phyloP scores from a whole-genome alignment of 2,888 invertebrate genomes.

The Stenodera caucasica region DNA sequence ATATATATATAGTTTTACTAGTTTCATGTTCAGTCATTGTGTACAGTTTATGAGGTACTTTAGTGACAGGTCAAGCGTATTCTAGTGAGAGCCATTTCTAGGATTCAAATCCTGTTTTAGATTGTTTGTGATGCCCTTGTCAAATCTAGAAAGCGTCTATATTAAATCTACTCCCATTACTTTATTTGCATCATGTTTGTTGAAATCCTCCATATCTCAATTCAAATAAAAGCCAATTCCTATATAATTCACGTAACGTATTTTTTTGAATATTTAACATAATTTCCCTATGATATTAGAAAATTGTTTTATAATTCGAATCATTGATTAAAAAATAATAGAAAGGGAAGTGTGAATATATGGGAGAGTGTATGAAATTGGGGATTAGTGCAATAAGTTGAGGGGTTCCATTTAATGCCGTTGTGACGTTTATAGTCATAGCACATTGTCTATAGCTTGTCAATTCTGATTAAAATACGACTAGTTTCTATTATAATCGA shows the following conservation, averaged over 20 bases:
- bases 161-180: constrained; percentile 17
- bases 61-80: constrained; percentile 39
- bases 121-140: constrained; percentile 41
- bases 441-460: constrained; percentile 1
- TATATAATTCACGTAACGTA: constrained; percentile 1
- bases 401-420: constrained; percentile 20
- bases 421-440: constrained; percentile 27
- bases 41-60: constrained; percentile 31
- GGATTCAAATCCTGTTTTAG: constrained; percentile 45
- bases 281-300: too few species aligned
- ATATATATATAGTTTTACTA: too few species aligned
- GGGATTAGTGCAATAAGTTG: constrained; percentile 18
- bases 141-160: constrained; percentile 15
- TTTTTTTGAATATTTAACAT: too few species aligned
- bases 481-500: background rate
- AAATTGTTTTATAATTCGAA: constrained; percentile 33
- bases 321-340: constrained; percentile 50
- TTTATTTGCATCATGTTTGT: constrained; percentile 23
- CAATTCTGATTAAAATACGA: background rate
- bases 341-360: constrained; percentile 42
- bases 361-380: constrained; percentile 22
- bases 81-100: constrained; percentile 40
- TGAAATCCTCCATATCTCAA: constrained; percentile 4
- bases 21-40: constrained; percentile 11
- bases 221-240: constrained; percentile 3